Conservation (phyloP, 2,797 vertebrate species). For the Clarias pachynema region DNA sequence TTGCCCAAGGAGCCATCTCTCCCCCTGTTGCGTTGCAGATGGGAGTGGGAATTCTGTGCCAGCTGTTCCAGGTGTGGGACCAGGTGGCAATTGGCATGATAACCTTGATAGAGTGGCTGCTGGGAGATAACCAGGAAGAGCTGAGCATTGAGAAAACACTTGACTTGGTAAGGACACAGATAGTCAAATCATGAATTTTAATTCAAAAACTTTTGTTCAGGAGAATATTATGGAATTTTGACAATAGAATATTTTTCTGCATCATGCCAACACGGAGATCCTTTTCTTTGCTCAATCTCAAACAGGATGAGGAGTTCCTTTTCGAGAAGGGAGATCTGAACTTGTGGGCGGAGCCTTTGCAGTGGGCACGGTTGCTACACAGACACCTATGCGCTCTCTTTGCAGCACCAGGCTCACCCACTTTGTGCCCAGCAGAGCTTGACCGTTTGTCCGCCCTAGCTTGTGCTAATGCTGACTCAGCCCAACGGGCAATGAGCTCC, state of each 20-base stretch:
- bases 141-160: conserved; percentile 54
- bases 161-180: conserved; percentile 64
- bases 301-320: conserved; percentile 86
- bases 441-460: conserved; percentile 65
- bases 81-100: conserved; percentile 69
- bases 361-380: conserved; percentile 79
- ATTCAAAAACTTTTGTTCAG: not conserved
- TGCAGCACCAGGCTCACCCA: conserved; percentile 14
- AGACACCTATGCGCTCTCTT: conserved; percentile 72
- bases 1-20: conserved; percentile 74
- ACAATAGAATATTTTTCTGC: not conserved
- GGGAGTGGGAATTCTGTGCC: conserved; percentile 80
- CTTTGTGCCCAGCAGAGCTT: conserved; percentile 57
- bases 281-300: conserved; percentile 8
- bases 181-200: not conserved
- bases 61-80: conserved; percentile 79
- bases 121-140: conserved; percentile 72
- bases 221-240: not conserved
- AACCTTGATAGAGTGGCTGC: conserved; percentile 82
- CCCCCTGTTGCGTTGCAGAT: conserved; percentile 83
- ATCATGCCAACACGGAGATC: not conserved
- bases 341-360: conserved; percentile 90
- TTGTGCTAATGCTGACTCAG: conserved; percentile 55
- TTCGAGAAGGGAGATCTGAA: conserved; percentile 93
- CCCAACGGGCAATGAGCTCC: conserved; percentile 65